Percentiles rank a stretch among this genome's conserved stretches.
Evolutionary conservation across 2,113 vertebrate species (phyloP).

Genomic region (Rhabdornis inornatus): DNA sequence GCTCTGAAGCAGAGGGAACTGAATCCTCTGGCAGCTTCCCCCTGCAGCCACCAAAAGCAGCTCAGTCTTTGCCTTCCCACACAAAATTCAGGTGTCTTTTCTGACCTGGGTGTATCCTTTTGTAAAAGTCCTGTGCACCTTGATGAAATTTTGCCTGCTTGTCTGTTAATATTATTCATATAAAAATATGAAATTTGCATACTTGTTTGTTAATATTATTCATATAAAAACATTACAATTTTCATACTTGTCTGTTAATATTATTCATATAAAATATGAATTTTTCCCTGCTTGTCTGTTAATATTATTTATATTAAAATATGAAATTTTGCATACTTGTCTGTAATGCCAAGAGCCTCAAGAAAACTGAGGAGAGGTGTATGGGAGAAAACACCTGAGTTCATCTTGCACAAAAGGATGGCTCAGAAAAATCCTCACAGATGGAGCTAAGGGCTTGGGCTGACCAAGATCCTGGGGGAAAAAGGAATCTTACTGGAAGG

Average conservation of each 20-base stretch:
- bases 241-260: too few species aligned
- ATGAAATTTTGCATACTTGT: neutral
- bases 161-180: too few species aligned
- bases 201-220: too few species aligned
- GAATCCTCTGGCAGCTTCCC: neutral
- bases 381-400: neutral
- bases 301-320: neutral
- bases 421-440: neutral
- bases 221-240: too few species aligned
- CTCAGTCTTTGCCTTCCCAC: neutral
- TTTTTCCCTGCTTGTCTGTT: neutral
- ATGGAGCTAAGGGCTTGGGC: neutral
- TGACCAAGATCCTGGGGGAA: neutral
- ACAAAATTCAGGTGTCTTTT: neutral
- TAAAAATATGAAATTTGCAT: neutral
- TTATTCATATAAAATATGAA: neutral
- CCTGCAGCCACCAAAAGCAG: neutral
- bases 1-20: neutral
- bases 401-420: neutral
- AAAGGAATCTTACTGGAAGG: neutral
- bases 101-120: neutral
- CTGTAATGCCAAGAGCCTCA: neutral
- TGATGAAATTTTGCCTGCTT: neutral
- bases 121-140: fast-evolving
- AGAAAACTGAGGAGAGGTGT: neutral